These are phyloP conservation scores for Hylaeus volcanicus DNA, from an alignment of 1,140 invertebrate genomes.

Conservation along the genomic window DNA sequence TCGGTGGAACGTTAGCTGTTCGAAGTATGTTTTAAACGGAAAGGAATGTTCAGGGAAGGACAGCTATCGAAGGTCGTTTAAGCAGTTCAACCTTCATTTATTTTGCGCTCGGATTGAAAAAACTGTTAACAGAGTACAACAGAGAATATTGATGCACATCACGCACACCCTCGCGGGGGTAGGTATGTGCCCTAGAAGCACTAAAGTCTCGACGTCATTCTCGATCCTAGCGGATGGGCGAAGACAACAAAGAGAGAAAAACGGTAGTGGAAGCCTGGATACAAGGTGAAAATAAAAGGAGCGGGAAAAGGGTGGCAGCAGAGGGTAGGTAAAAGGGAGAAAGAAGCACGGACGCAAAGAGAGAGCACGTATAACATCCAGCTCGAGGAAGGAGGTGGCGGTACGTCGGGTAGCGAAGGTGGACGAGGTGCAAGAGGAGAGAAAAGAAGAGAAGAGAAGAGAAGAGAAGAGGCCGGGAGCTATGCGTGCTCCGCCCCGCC, in stretches of 20 bases:
- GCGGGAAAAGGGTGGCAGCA: constrained; percentile 39
- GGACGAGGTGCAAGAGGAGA: constrained; percentile 27
- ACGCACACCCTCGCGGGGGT: neutral
- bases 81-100: no score
- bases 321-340: constrained; percentile 33
- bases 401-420: constrained; percentile 54
- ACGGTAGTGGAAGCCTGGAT: constrained; percentile 65
- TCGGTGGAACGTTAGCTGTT: no score
- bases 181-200: constrained; percentile 69
- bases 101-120: no score
- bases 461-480: constrained; percentile 79
- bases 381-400: constrained; percentile 49
- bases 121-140: no score
- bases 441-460: constrained; percentile 59
- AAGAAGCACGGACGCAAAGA: constrained; percentile 23
- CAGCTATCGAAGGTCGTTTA: no score
- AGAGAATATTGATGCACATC: neutral
- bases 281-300: constrained; percentile 66
- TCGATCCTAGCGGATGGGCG: constrained; percentile 67
- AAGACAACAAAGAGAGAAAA: constrained; percentile 73
- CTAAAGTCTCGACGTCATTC: constrained; percentile 71
- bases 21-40: no score
- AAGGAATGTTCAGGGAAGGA: no score
- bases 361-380: constrained; percentile 48
- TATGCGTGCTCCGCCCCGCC: constrained; percentile 80